Conservation (phyloP, 2,888 invertebrate species). For the Magallana nippona region DNA sequence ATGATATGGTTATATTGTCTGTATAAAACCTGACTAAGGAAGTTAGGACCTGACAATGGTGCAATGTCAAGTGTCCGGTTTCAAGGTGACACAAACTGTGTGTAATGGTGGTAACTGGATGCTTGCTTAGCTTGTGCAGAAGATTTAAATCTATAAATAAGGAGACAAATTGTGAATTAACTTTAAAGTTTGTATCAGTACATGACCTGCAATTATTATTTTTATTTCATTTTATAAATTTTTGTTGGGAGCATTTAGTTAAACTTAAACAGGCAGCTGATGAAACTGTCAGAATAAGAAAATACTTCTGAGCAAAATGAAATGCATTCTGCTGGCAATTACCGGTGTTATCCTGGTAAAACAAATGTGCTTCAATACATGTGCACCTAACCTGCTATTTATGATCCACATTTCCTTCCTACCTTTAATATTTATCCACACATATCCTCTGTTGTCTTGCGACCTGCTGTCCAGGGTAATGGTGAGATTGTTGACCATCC, state of each 20-base stretch:
- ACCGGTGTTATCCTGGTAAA: too few relatives aligned
- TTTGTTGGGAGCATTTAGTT: too few relatives aligned
- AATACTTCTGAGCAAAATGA: too few relatives aligned
- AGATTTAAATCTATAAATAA: not conserved
- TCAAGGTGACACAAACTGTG: constrained; percentile 9
- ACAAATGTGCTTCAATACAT: too few relatives aligned
- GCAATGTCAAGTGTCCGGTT: constrained; percentile 2
- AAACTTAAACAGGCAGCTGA: too few relatives aligned
- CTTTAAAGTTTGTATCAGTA: not conserved
- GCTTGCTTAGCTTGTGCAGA: not conserved
- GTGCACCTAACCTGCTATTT: too few relatives aligned
- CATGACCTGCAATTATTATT: too few relatives aligned
- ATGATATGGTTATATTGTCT: not conserved
- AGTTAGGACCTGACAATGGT: not conserved
- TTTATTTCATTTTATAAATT: too few relatives aligned
- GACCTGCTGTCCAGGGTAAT: constrained; percentile 64
- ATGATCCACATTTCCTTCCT: not conserved
- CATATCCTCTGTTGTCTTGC: constrained; percentile 64
- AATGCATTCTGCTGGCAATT: too few relatives aligned
- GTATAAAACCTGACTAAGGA: not conserved
- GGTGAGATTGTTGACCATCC: constrained; percentile 68
- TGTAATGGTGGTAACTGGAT: constrained; percentile 8
- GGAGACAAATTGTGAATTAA: not conserved
- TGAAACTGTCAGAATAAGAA: too few relatives aligned
- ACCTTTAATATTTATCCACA: constrained; percentile 73